phyloP scores from a whole-genome alignment of 2,113 vertebrate species.

The Pagrus major region DNA sequence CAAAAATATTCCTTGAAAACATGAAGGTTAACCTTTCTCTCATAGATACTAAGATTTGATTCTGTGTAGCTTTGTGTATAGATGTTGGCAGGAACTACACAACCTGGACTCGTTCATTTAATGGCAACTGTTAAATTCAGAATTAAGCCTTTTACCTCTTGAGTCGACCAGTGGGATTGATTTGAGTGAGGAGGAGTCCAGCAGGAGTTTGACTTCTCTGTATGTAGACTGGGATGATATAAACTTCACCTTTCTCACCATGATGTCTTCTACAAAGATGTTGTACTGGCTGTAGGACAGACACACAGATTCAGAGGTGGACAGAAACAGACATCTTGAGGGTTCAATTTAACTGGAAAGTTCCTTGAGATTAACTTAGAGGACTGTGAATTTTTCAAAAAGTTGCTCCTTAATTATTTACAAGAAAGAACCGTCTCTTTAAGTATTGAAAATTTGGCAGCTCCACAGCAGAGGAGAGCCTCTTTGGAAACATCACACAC shows the following conservation, averaged over 20 bases:
- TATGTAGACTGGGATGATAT: slow-evolving; percentile 90
- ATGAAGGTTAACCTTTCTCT: neutral
- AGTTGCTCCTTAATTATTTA: no score
- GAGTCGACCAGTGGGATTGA: slow-evolving; percentile 93
- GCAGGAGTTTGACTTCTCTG: slow-evolving; percentile 85
- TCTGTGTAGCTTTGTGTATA: neutral
- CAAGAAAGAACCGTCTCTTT: neutral
- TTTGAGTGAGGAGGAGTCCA: slow-evolving; percentile 88
- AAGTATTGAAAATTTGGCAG: neutral
- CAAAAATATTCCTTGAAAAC: neutral
- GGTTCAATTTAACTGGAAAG: no score
- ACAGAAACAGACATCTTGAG: no score
- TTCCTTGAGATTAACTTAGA: no score
- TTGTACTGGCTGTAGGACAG: slow-evolving; percentile 89
- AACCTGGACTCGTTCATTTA: neutral
- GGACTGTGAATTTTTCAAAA: no score
- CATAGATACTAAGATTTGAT: neutral
- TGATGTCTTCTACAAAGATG: slow-evolving; percentile 96
- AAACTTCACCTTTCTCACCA: slow-evolving; percentile 93
- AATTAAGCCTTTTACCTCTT: slow-evolving; percentile 80
- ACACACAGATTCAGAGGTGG: neutral
- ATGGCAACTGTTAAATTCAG: no score
- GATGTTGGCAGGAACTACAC: neutral
- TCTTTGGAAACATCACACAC: slow-evolving; percentile 43
- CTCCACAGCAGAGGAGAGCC: neutral